A percentile compares a stretch with the other conserved stretches of the same genome.
phyloP scores from a whole-genome alignment of 2,113 vertebrate species.

The Calonectris borealis region DNA sequence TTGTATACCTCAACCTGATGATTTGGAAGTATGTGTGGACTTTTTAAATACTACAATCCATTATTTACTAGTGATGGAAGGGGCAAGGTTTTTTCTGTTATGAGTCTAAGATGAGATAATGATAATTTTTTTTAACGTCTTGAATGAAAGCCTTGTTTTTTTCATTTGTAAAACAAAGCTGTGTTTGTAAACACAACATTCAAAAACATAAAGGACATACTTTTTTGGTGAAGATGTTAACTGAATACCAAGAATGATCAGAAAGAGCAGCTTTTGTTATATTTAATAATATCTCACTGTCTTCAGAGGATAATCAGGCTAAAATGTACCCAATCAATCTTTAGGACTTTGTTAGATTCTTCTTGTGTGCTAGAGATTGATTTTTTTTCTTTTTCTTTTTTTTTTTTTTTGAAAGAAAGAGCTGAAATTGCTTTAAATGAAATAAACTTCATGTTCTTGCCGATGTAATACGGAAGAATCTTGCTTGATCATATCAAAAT shows the following conservation, averaged over 20 bases:
- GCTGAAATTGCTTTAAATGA: not conserved
- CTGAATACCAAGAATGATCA: constrained; percentile 81
- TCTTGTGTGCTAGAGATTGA: not conserved
- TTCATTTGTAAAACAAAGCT: constrained; percentile 82
- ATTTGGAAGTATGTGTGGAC: constrained; percentile 11
- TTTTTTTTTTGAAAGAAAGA: not conserved
- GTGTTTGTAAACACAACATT: constrained; percentile 83
- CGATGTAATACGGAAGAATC: not conserved
- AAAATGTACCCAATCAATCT: constrained; percentile 63
- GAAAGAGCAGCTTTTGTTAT: constrained; percentile 79
- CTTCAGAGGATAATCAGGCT: constrained; percentile 61
- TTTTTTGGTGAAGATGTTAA: constrained; percentile 82
- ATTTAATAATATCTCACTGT: constrained; percentile 73
- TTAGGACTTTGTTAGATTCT: constrained; percentile 52
- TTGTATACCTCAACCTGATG: not conserved
- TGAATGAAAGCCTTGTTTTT: constrained; percentile 87
- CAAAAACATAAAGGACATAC: constrained; percentile 81
- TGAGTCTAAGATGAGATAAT: constrained; percentile 84
- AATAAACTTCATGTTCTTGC: not conserved
- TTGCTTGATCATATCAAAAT: not conserved
- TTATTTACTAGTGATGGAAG: constrained; percentile 48
- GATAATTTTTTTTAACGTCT: constrained; percentile 75
- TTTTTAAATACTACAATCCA: constrained; percentile 8
- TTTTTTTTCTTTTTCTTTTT: not conserved
- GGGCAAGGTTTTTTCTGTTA: constrained; percentile 69